Evolutionary conservation across 2,888 invertebrate species (phyloP).

Genomic region (Lasioglossum oenotherae): DNA sequence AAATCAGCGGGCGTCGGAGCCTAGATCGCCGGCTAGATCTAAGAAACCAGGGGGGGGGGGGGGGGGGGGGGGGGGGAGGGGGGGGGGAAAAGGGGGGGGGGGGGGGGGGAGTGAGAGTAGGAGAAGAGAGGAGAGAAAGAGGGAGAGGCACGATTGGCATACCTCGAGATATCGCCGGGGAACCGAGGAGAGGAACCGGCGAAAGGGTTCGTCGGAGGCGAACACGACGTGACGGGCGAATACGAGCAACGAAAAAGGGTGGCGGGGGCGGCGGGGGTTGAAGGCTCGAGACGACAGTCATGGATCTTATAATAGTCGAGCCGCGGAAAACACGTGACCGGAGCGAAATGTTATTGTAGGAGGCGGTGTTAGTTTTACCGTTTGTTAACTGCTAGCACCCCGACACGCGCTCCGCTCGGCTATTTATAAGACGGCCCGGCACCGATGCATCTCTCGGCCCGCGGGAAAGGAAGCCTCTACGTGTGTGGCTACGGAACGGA

Average conservation of each 20-base stretch:
- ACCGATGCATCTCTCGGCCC: slow-evolving; percentile 67
- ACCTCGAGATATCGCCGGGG: slow-evolving; percentile 4
- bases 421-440: slow-evolving; percentile 79
- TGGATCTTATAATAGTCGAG: slow-evolving; percentile 79
- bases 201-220: slow-evolving; percentile 15
- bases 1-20: slow-evolving; percentile 63
- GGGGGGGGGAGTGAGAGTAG: neutral
- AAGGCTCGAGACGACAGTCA: slow-evolving; percentile 56
- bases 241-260: slow-evolving; percentile 17
- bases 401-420: slow-evolving; percentile 63
- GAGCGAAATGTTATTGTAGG: slow-evolving; percentile 83
- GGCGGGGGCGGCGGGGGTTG: slow-evolving; percentile 25
- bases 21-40: slow-evolving; percentile 52
- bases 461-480: slow-evolving; percentile 60
- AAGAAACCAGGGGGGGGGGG: neutral
- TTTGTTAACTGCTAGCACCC: slow-evolving; percentile 81
- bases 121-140: neutral
- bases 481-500: slow-evolving; percentile 74
- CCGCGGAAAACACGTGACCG: slow-evolving; percentile 83
- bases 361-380: slow-evolving; percentile 82
- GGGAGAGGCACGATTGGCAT: neutral
- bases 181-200: slow-evolving; percentile 1
- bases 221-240: slow-evolving; percentile 33
- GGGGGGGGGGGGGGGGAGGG: too few relatives aligned
- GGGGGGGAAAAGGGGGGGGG: neutral